Percentiles rank a stretch among this genome's conserved stretches.
Conservation (phyloP, 2,797 vertebrate species). For the Erethizon dorsatum region DNA sequence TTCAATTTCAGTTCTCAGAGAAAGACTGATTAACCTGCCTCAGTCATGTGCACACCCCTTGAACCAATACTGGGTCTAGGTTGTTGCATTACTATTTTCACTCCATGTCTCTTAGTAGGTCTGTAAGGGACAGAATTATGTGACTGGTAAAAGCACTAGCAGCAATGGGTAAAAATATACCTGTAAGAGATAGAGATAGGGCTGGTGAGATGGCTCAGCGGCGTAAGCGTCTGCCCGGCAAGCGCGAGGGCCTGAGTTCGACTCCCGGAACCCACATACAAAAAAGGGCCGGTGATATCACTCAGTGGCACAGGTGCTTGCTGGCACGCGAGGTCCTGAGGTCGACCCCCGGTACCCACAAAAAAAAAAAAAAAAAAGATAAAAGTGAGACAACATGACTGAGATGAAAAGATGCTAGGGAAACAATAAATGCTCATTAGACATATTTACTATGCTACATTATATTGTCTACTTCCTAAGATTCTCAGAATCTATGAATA, state of each 20-base stretch:
- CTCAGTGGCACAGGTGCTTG: no score
- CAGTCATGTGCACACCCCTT: neutral
- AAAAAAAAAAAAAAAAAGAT: neutral
- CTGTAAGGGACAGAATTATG: neutral
- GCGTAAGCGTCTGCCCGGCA: no score
- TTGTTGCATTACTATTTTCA: neutral
- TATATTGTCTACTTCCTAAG: neutral
- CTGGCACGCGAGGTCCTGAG: no score
- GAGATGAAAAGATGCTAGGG: slow-evolving; percentile 31
- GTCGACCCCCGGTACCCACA: no score
- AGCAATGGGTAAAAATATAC: neutral
- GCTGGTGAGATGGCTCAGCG: no score
- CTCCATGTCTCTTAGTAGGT: neutral
- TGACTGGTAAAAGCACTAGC: neutral
- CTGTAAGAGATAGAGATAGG: neutral
- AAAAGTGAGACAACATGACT: neutral
- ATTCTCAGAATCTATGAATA: neutral
- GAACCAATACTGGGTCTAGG: neutral
- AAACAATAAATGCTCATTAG: neutral
- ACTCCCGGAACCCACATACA: no score
- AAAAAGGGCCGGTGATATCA: no score
- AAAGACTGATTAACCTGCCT: neutral
- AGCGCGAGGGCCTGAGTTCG: no score
- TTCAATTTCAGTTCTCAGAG: neutral
- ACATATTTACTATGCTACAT: neutral